Base-by-base conservation (phyloP, 1,140 invertebrate genomes). In the Macrostomum lignano region DNA sequence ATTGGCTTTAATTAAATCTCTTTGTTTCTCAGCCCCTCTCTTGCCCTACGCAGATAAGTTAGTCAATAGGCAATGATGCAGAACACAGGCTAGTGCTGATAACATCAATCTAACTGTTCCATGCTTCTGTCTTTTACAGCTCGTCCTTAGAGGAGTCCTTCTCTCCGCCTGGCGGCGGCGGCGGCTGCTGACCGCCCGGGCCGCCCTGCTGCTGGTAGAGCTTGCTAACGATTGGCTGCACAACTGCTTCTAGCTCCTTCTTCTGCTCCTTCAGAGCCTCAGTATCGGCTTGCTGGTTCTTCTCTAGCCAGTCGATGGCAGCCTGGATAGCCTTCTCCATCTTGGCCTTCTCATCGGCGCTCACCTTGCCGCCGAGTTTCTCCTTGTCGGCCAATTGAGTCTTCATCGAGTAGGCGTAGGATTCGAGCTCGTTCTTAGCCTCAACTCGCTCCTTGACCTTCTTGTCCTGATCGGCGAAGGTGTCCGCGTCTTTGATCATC, bases 341-440 rank as follows among this genome's bases (percentile, higher is more conserved):
- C 3, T 13, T n/a, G 14, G 24, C 26, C 19, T 94, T 96, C 33
- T 98, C 88, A 3, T 76, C 71, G 34, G 75, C 77, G 42, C 65
- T 67, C 21, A 79, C 60, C 57, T 96, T 96, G 21, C 73, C 67
- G 14, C 86, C 88, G 14, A 96, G 67, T 60, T 96, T 96, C 40
- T 96, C 88, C 57, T 96, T 96, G 51, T 98, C 88, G 24, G 64
- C 65, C 14, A 98, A 63, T 55, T 98, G 91, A 57, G 88, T 94
- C 63, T 96, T 98, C 19, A 98, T 65, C 6, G 78, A 79, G 53
- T 98, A 98, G 1, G 81, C 79, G 45, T 94, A 94, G 19, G 79
- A 84, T 60, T 98, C 88, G 21, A 98, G 62, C 40, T 64, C 60
- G 43, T 68, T 65, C 33, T 81, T 70, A 1, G 86, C 72, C 51